These are phyloP conservation scores for Nasonia giraulti DNA, from an alignment of 1,140 invertebrate species.

Conservation along the genomic window DNA sequence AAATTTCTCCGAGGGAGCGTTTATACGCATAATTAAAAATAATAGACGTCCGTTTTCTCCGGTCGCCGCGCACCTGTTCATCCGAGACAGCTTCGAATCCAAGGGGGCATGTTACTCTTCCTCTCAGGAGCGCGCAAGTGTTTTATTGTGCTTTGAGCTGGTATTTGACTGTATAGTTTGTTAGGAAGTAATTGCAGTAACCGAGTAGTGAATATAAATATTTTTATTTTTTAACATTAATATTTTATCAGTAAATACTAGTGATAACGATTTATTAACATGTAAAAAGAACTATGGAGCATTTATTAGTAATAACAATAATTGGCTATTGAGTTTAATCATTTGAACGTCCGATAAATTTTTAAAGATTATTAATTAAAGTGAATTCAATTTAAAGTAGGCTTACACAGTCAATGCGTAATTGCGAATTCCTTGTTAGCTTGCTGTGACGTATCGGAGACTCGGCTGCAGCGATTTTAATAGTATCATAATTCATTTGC, in stretches of 20 bases:
- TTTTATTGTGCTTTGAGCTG: neutral
- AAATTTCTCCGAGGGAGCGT: neutral
- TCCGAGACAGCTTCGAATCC: neutral
- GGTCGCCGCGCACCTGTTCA: neutral
- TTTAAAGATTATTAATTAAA: neutral
- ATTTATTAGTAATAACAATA: too few species aligned
- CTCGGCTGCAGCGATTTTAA: neutral
- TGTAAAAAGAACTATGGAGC: too few species aligned
- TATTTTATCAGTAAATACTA: too few species aligned
- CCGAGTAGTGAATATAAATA: too few species aligned
- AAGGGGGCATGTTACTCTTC: neutral
- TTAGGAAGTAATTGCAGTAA: too few species aligned
- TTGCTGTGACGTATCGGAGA: neutral
- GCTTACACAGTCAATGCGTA: too few species aligned
- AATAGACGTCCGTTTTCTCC: neutral
- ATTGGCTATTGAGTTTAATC: too few species aligned
- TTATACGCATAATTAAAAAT: neutral
- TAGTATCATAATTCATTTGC: neutral
- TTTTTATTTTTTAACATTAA: too few species aligned
- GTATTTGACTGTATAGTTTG: neutral
- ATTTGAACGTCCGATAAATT: too few species aligned
- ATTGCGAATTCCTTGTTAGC: neutral
- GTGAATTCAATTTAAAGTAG: neutral
- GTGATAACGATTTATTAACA: too few species aligned
- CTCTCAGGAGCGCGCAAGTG: neutral